Base-by-base conservation (phyloP, 2,888 invertebrate genomes). In the Xanthorhoe spadicearia region DNA sequence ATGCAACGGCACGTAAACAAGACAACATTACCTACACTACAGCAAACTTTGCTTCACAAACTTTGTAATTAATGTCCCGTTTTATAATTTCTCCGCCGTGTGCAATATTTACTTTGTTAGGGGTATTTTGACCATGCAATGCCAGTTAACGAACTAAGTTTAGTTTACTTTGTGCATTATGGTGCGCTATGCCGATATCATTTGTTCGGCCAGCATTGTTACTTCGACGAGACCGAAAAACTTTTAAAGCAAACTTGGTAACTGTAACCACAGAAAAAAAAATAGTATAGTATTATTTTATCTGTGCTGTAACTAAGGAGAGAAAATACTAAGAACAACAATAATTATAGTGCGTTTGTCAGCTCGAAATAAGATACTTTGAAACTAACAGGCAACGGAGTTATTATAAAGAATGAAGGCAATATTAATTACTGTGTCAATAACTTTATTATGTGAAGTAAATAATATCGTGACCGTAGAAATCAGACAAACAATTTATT, bases 41-140 rank as follows among this genome's bases (percentile, higher is more conserved):
- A 83, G 78, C 80, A 83, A 85, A 85, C 82, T 86, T 81, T 71
- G 77, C 75, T 75, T 77, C 80, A 77, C 77, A 74, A 88, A 87
- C 83, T 89, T 88, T 82, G 77, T 87, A 88, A 88, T 88, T 80
- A 86, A 88, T 84, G 83, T 73, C 78, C 78, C 78, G 81, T 85
- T 89, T 86, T 85, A 85, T 85, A 84, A 86, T 84, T 84, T 81
- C 77, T 77, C 80, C 78, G 74, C 78, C 74, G 82, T 82, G 82
- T 73, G 83, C 83, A 78, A 76, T 79, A 83, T 81, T 81, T 81
- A 83, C 84, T 81, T 83, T 80, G 81, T 74, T 77, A 75, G 79
- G 77, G 75, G 80, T 81, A 82, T 83, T 84, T 82, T 76, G 79
- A 76, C 78, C 79, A 81, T 74, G 77, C 77, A 35, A 61, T n/a